phyloP scores from a whole-genome alignment of 2,113 vertebrate species.

The Connochaetes taurinus region DNA sequence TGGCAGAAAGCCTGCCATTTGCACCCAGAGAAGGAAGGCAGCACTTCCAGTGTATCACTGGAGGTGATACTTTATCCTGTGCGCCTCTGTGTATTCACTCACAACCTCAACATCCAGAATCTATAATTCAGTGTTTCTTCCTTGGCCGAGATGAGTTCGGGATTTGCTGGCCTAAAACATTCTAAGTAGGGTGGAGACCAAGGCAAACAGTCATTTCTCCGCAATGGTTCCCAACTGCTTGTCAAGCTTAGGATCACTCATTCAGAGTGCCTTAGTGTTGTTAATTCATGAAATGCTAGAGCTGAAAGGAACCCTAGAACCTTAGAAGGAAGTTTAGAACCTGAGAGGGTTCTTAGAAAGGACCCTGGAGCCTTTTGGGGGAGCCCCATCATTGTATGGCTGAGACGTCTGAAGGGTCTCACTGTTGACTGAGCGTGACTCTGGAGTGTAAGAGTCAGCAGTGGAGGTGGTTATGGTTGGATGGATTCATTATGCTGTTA shows the following conservation, averaged over 20 bases:
- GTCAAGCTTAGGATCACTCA: background rate
- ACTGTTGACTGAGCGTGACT: fast-evolving
- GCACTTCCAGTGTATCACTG: fast-evolving
- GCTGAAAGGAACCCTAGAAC: background rate
- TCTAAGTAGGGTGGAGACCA: background rate
- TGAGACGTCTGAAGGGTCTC: background rate
- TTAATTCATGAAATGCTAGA: background rate
- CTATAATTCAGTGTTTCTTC: background rate
- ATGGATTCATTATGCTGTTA: background rate
- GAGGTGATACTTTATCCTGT: background rate
- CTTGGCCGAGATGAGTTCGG: background rate
- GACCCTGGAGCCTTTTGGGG: background rate
- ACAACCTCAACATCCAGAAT: background rate
- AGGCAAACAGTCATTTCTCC: background rate
- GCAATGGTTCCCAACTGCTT: background rate
- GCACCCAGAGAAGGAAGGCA: background rate
- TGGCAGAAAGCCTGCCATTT: background rate
- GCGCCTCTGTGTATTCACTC: background rate
- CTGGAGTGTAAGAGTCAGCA: background rate
- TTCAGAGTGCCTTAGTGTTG: background rate
- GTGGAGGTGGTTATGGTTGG: background rate
- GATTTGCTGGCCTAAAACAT: background rate
- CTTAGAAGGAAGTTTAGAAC: background rate
- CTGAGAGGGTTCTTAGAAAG: background rate
- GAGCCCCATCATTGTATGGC: background rate